A percentile compares a stretch with the other conserved stretches of the same genome.
These are phyloP conservation scores for Clarias batrachus DNA, from an alignment of 2,113 vertebrate species.

Conservation along the genomic window DNA sequence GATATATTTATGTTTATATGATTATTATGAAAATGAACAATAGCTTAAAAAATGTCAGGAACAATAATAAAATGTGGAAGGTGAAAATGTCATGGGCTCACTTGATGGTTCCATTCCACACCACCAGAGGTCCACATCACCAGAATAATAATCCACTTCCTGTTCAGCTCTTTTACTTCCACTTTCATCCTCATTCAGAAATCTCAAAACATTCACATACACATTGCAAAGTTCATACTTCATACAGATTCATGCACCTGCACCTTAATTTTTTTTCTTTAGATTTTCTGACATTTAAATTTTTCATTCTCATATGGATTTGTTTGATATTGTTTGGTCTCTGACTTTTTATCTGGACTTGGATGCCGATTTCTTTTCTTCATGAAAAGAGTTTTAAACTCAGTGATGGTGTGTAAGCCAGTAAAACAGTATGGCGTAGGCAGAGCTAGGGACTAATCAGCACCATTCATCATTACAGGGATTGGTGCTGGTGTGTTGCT, in stretches of 20 bases:
- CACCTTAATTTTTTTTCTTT: background rate
- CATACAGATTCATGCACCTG: background rate
- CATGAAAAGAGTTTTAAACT: conserved; percentile 41
- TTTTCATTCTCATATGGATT: background rate
- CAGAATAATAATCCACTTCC: background rate
- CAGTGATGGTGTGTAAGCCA: conserved; percentile 5
- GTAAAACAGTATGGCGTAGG: conserved; percentile 3
- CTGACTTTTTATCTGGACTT: background rate
- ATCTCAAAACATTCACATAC: background rate
- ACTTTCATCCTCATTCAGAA: background rate
- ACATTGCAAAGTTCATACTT: background rate
- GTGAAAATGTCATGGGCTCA: background rate
- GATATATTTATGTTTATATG: too few relatives aligned
- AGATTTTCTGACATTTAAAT: background rate
- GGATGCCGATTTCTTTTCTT: background rate
- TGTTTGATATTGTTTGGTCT: background rate
- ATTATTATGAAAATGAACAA: background rate
- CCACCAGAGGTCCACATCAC: background rate
- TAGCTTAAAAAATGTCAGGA: background rate
- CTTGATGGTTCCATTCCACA: background rate
- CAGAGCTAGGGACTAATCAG: conserved; percentile 24
- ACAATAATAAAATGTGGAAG: background rate
- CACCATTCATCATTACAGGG: conserved; percentile 25
- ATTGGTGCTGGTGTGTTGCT: conserved; percentile 34
- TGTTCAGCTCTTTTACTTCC: background rate